phyloP scores from a whole-genome alignment of 1,140 invertebrate species.

The Cephus cinctus region DNA sequence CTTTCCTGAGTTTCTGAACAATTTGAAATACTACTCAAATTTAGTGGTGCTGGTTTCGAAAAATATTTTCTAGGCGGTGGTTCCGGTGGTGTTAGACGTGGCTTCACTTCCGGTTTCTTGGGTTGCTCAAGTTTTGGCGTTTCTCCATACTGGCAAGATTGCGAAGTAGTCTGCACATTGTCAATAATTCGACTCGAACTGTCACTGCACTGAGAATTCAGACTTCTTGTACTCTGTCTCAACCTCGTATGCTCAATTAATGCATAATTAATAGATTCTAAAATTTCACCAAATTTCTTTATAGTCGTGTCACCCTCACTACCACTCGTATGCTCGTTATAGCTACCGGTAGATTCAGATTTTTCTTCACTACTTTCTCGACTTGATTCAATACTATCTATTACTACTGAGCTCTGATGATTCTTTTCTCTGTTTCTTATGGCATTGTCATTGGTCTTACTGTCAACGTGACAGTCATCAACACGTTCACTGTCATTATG shows the following conservation, averaged over 20 bases:
- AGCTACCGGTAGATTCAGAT: conserved; percentile 24
- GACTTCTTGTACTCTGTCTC: conserved; percentile 13
- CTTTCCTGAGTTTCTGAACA: conserved; percentile 23
- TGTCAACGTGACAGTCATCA: not conserved
- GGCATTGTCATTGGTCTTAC: not conserved
- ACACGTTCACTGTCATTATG: not conserved
- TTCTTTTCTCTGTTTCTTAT: no score
- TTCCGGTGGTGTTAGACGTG: conserved; percentile 47
- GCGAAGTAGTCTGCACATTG: not conserved
- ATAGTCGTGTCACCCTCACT: conserved; percentile 18
- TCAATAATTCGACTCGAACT: no score
- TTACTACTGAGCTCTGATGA: not conserved
- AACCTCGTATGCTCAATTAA: conserved; percentile 21
- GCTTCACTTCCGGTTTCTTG: conserved; percentile 35
- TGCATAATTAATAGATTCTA: conserved; percentile 27
- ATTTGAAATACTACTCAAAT: conserved; percentile 16
- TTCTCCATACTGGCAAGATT: not conserved
- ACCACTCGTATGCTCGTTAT: conserved; percentile 13
- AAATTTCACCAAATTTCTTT: conserved; percentile 25
- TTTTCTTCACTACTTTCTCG: conserved; percentile 23
- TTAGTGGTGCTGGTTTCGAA: conserved; percentile 28
- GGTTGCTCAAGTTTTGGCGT: not conserved
- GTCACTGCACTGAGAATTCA: no score
- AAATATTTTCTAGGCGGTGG: conserved; percentile 55
- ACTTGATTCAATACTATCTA: conserved; percentile 14